Conservation (phyloP, 2,113 vertebrate species). For the Alces alces region DNA sequence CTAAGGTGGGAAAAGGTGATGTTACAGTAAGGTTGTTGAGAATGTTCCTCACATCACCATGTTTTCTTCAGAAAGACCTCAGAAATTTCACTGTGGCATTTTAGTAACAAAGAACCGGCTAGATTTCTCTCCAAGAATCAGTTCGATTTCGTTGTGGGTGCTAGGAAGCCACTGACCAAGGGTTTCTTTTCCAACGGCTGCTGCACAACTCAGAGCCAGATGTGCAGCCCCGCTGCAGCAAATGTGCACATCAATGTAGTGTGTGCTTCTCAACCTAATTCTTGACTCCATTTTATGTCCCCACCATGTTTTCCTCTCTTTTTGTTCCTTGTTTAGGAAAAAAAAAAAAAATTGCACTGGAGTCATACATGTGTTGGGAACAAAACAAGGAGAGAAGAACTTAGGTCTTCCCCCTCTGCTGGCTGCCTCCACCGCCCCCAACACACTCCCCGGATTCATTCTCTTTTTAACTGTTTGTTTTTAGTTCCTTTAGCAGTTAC, state of each 20-base stretch:
- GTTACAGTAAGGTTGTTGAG: not conserved
- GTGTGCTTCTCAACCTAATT: constrained; percentile 24
- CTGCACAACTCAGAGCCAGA: not conserved
- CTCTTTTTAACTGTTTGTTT: constrained; percentile 55
- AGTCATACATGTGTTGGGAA: not conserved
- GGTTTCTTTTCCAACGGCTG: not conserved
- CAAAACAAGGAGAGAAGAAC: not conserved
- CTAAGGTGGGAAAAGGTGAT: not conserved
- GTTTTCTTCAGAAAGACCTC: not conserved
- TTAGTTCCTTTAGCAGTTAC: constrained; percentile 36
- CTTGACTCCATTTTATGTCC: constrained; percentile 29
- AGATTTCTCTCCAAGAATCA: not conserved
- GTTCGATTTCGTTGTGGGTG: not conserved
- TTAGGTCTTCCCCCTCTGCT: not conserved
- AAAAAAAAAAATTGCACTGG: not conserved
- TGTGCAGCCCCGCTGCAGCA: not conserved
- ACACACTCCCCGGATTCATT: not conserved
- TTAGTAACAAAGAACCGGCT: not conserved
- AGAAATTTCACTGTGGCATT: not conserved
- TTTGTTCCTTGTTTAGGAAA: not conserved
- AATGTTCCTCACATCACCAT: not conserved
- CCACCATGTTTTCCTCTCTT: constrained; percentile 16
- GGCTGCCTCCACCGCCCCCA: not conserved
- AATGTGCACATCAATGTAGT: not conserved
- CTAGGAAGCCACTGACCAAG: not conserved